Percentiles rank a stretch among this genome's conserved stretches.
phyloP scores from a whole-genome alignment of 2,113 vertebrate genomes.

The Hypomesus transpacificus region DNA sequence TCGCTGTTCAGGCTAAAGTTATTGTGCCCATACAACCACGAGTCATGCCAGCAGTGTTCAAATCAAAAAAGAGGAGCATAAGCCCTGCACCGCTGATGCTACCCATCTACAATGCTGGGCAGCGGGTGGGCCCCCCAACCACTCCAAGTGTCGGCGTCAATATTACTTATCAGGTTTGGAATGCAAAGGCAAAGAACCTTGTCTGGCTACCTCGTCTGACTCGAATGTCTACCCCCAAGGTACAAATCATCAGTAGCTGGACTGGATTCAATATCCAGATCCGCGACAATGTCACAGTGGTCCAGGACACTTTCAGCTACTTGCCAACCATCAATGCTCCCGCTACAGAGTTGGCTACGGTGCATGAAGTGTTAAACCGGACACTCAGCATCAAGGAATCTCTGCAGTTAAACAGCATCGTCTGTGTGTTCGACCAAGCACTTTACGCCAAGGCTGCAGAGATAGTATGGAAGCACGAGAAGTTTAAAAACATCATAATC shows the following conservation, averaged over 20 bases:
- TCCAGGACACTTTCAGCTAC: background rate
- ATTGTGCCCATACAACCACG: background rate
- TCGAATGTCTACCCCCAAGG: constrained; percentile 6
- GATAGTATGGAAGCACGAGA: background rate
- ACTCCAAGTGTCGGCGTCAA: background rate
- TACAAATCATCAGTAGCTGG: constrained; percentile 8
- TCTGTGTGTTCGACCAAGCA: constrained; percentile 3
- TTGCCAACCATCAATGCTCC: constrained; percentile 22
- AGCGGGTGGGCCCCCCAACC: constrained; percentile 6
- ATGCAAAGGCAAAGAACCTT: constrained; percentile 5
- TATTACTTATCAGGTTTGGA: background rate
- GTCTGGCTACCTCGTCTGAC: constrained; percentile 3
- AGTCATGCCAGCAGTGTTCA: background rate
- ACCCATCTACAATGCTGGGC: constrained; percentile 7
- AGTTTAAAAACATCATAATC: constrained; percentile 10
- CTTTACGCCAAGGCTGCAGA: constrained; percentile 1
- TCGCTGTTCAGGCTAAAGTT: background rate
- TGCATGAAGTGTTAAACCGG: constrained; percentile 15
- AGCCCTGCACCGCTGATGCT: background rate
- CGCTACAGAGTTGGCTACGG: constrained; percentile 18
- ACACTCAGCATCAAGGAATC: constrained; percentile 11
- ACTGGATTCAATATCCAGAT: constrained; percentile 23
- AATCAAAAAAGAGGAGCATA: constrained; percentile 6
- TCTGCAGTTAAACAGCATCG: constrained; percentile 7
- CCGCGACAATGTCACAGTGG: background rate